Percentiles rank a stretch among this genome's conserved stretches.
phyloP scores from a whole-genome alignment of 2,113 vertebrate species.

The Nesogale talazaci region DNA sequence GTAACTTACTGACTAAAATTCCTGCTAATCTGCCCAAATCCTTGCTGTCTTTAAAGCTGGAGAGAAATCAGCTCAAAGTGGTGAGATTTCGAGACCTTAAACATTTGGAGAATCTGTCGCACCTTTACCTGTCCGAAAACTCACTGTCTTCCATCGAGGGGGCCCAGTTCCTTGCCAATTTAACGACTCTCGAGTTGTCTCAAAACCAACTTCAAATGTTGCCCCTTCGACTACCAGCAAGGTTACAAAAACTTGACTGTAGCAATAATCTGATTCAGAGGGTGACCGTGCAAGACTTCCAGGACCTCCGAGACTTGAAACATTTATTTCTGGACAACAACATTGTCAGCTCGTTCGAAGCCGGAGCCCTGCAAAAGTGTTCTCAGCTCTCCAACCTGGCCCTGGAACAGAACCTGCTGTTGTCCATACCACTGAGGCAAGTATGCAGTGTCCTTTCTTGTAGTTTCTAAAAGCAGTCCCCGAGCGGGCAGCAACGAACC shows the following conservation, averaged over 20 bases:
- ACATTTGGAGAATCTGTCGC: slow-evolving; percentile 87
- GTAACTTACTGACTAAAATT: slow-evolving; percentile 86
- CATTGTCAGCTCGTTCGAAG: slow-evolving; percentile 85
- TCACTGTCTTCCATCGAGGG: slow-evolving; percentile 87
- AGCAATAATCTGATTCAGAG: slow-evolving; percentile 88
- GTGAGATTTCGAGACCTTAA: slow-evolving; percentile 85
- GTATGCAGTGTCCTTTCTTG: not conserved
- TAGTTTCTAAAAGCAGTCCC: not conserved
- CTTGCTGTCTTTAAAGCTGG: slow-evolving; percentile 87
- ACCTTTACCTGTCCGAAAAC: slow-evolving; percentile 88
- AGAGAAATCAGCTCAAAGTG: slow-evolving; percentile 88
- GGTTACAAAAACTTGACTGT: slow-evolving; percentile 89
- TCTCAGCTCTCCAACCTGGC: slow-evolving; percentile 88
- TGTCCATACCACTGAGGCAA: slow-evolving; percentile 88
- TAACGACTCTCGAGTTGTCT: slow-evolving; percentile 87
- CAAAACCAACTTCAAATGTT: slow-evolving; percentile 86
- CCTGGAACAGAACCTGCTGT: slow-evolving; percentile 88
- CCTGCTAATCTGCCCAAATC: slow-evolving; percentile 87
- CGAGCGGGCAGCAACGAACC: not conserved
- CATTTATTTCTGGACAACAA: slow-evolving; percentile 92
- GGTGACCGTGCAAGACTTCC: slow-evolving; percentile 85
- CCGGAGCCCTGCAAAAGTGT: slow-evolving; percentile 87
- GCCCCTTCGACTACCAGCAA: slow-evolving; percentile 84
- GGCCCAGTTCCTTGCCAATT: slow-evolving; percentile 86
- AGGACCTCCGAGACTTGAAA: slow-evolving; percentile 87